phyloP scores from a whole-genome alignment of 2,797 vertebrate genomes.

The Acestrorhynchus altus region DNA sequence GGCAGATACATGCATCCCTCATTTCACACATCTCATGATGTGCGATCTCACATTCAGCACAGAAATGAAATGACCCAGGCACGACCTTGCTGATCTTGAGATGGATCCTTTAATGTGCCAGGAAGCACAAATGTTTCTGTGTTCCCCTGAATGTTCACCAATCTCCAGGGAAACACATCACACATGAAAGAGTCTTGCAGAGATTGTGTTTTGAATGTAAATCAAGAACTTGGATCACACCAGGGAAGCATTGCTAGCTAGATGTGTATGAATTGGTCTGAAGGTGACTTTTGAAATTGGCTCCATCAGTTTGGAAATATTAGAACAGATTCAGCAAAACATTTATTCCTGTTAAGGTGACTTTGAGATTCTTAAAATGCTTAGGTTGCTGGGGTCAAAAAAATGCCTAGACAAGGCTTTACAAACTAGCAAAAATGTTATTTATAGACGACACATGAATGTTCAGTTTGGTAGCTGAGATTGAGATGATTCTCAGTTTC shows the following conservation, averaged over 20 bases:
- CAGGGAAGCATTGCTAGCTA: not conserved
- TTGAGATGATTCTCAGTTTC: too few relatives aligned
- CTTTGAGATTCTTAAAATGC: too few relatives aligned
- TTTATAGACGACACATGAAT: too few relatives aligned
- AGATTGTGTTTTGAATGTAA: not conserved
- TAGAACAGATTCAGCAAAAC: not conserved
- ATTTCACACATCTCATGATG: not conserved
- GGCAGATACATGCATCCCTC: not conserved
- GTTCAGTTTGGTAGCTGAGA: too few relatives aligned
- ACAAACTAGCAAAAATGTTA: too few relatives aligned
- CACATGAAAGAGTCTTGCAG: not conserved
- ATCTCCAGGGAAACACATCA: not conserved
- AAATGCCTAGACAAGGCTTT: too few relatives aligned
- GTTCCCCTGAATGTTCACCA: not conserved
- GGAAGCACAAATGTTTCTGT: not conserved
- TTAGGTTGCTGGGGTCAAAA: too few relatives aligned
- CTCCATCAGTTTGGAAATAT: not conserved
- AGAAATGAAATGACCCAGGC: conserved; percentile 29
- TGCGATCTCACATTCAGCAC: conserved; percentile 12
- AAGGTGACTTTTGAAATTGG: not conserved
- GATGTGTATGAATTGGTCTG: not conserved
- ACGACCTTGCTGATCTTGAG: conserved; percentile 11
- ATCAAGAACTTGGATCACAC: not conserved
- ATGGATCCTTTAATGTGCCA: conserved; percentile 22
- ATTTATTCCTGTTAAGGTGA: too few relatives aligned